Evolutionary conservation across 2,888 invertebrate genomes (phyloP).

Genomic region (Cosmia pyralina): DNA sequence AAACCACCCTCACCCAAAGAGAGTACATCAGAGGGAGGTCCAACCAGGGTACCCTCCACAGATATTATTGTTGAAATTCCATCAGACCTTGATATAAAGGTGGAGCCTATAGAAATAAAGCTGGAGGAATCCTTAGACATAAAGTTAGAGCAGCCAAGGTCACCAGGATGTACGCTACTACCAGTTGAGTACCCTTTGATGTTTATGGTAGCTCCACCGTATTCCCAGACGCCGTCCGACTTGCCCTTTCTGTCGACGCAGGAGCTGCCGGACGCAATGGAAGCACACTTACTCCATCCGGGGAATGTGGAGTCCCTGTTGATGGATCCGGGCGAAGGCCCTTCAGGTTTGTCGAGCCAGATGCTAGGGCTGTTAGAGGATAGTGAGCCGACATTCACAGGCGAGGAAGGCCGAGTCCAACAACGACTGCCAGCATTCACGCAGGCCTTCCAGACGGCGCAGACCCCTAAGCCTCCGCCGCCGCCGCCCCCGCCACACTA

Average conservation of each 20-base stretch:
- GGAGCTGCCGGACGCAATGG: conserved; percentile 75
- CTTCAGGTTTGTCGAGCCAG: conserved; percentile 83
- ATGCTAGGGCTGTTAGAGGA: conserved; percentile 83
- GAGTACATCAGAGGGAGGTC: conserved; percentile 74
- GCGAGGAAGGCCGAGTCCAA: conserved; percentile 79
- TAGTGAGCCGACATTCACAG: conserved; percentile 73
- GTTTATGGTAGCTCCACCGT: conserved; percentile 82
- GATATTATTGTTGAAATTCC: conserved; percentile 85
- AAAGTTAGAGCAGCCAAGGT: conserved; percentile 77
- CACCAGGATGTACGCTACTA: conserved; percentile 77
- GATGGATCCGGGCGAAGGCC: conserved; percentile 86
- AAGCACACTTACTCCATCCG: conserved; percentile 79
- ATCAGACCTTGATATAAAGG: conserved; percentile 79
- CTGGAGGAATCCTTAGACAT: conserved; percentile 77
- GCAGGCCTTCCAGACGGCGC: conserved; percentile 87
- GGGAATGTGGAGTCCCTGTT: conserved; percentile 80
- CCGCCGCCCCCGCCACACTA: conserved; percentile 86
- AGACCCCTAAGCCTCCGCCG: conserved; percentile 87
- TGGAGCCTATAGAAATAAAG: conserved; percentile 81
- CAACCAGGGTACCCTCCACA: conserved; percentile 81
- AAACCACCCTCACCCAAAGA: conserved; percentile 78
- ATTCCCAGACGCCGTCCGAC: conserved; percentile 77
- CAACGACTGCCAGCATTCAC: conserved; percentile 86
- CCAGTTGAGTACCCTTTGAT: conserved; percentile 82
- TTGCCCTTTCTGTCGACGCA: conserved; percentile 76